Evolutionary conservation across 1,140 invertebrate genomes (phyloP).

Genomic region (Branchinecta lindahli): DNA sequence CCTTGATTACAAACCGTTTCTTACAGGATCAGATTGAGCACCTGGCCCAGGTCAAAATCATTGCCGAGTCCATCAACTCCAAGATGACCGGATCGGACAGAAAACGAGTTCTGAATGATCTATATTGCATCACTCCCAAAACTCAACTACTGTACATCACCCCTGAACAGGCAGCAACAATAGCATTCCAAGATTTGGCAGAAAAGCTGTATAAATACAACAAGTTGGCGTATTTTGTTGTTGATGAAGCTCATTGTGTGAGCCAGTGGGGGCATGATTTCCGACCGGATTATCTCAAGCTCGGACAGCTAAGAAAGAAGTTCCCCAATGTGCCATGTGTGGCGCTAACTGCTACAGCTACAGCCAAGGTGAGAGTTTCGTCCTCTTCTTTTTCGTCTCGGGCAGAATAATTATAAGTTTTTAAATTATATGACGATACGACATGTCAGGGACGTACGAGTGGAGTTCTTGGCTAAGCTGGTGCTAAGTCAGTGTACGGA

Average conservation of each 20-base stretch:
- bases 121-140: constrained; percentile 47
- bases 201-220: constrained; percentile 34
- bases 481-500: no score
- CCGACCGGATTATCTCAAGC: constrained; percentile 77
- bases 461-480: no score
- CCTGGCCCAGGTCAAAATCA: constrained; percentile 46
- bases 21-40: constrained; percentile 38
- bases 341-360: constrained; percentile 86
- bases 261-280: constrained; percentile 98
- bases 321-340: constrained; percentile 60
- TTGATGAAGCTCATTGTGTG: constrained; percentile 96
- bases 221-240: constrained; percentile 44
- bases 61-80: constrained; percentile 71
- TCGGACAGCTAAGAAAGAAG: constrained; percentile 52
- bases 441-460: neutral
- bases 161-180: constrained; percentile 71
- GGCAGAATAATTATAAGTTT: neutral
- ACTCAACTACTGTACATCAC: constrained; percentile 80
- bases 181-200: constrained; percentile 44
- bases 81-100: constrained; percentile 58
- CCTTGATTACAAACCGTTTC: neutral
- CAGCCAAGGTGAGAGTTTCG: constrained; percentile 29
- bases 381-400: neutral
- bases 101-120: constrained; percentile 52
- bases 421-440: neutral